Percentiles rank a stretch among this genome's conserved stretches.
Evolutionary conservation across 2,113 vertebrate species (phyloP).

Genomic region (Oreochromis tanganicae): DNA sequence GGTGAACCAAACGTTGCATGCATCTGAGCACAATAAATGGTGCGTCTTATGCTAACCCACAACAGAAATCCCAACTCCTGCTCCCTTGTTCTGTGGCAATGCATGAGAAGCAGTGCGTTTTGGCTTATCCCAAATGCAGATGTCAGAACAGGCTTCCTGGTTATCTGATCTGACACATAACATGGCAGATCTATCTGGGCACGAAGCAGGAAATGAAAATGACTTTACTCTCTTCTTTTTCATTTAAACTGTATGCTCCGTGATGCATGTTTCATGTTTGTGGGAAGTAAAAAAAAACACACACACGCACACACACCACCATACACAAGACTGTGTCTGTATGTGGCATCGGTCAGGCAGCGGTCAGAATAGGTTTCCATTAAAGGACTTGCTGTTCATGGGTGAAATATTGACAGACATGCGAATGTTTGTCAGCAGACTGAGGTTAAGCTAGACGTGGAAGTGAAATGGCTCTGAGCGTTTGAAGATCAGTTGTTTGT

Average conservation of each 20-base stretch:
- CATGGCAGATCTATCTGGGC: conserved; percentile 76
- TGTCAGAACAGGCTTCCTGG: conserved; percentile 79
- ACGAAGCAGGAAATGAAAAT: conserved; percentile 24
- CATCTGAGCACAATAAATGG: conserved; percentile 9
- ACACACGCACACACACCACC: not conserved
- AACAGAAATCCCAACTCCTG: conserved; percentile 3
- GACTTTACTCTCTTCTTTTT: not conserved
- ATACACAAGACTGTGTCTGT: not conserved
- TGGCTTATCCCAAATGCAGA: conserved; percentile 70
- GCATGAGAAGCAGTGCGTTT: conserved; percentile 21
- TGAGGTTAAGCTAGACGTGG: not conserved
- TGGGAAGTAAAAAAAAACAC: not conserved
- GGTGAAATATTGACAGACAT: not conserved
- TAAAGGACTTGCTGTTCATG: not conserved
- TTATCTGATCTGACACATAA: conserved; percentile 82
- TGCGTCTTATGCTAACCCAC: conserved; percentile 4
- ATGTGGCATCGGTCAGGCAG: not conserved
- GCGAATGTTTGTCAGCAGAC: not conserved
- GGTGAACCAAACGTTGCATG: not conserved
- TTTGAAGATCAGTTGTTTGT: not conserved
- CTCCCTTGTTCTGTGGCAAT: not conserved
- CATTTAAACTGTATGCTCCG: not conserved
- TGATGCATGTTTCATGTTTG: conserved; percentile 2
- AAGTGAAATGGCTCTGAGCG: not conserved
- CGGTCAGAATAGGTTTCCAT: not conserved